These are phyloP conservation scores for Pteropus rufus DNA, from an alignment of 2,797 vertebrate genomes.

Conservation along the genomic window DNA sequence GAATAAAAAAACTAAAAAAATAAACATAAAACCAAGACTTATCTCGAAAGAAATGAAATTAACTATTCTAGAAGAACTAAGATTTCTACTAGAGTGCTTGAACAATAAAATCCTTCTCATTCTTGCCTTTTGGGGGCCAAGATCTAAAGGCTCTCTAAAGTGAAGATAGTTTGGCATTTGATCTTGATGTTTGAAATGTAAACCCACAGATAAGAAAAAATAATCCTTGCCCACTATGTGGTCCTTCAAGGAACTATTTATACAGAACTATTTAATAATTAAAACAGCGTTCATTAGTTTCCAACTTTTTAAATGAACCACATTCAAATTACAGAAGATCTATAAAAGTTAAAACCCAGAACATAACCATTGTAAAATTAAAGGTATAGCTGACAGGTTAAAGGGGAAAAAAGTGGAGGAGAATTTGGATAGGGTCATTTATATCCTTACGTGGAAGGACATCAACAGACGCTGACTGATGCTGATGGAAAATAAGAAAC, in stretches of 20 bases:
- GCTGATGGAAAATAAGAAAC: too few species aligned
- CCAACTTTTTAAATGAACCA: not conserved
- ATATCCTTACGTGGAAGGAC: not conserved
- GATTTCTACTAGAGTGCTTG: not conserved
- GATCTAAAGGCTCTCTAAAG: not conserved
- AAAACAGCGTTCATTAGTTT: not conserved
- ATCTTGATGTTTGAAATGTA: not conserved
- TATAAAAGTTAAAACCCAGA: not conserved
- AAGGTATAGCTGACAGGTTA: not conserved
- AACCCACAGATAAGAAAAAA: not conserved
- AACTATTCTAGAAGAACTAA: not conserved
- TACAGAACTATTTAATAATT: not conserved
- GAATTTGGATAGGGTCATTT: not conserved
- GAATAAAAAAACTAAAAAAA: not conserved
- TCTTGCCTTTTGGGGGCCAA: not conserved
- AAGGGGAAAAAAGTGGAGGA: not conserved
- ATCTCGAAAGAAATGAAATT: not conserved
- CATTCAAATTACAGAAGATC: not conserved
- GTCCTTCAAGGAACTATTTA: not conserved
- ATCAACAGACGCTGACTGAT: not conserved
- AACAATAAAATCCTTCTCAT: not conserved
- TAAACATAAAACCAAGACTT: not conserved
- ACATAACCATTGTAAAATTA: not conserved
- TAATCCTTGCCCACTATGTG: accelerated
- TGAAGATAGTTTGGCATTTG: not conserved